Evolutionary conservation across 2,797 vertebrate species (phyloP).

Genomic region (Bovichtus diacanthus): DNA sequence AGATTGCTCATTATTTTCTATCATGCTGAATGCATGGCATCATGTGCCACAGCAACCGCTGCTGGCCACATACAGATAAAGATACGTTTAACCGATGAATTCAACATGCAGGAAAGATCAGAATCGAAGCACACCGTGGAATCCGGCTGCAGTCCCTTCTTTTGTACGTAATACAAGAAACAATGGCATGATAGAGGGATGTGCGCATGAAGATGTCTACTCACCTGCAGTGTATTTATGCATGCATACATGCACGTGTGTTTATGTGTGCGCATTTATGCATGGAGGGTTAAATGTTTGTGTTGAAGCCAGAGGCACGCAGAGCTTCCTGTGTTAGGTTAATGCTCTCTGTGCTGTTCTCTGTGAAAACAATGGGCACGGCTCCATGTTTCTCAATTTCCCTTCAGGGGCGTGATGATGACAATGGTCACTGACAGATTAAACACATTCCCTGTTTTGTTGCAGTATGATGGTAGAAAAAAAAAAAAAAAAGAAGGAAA

Average conservation of each 20-base stretch:
- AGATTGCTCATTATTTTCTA: slow-evolving; percentile 39
- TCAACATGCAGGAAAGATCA: slow-evolving; percentile 48
- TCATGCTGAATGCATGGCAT: slow-evolving; percentile 14
- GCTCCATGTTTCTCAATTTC: slow-evolving; percentile 51
- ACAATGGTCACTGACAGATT: slow-evolving; percentile 62
- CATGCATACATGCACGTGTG: slow-evolving; percentile 1
- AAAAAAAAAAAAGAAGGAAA: not conserved
- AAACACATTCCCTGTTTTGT: slow-evolving; percentile 52
- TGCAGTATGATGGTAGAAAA: slow-evolving; percentile 5
- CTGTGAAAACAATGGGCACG: slow-evolving; percentile 63
- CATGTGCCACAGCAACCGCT: slow-evolving; percentile 51
- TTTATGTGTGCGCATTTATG: not conserved
- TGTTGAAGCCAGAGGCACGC: slow-evolving; percentile 45
- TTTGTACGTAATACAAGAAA: slow-evolving; percentile 27
- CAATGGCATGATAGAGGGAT: slow-evolving; percentile 10
- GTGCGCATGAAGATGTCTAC: slow-evolving; percentile 18
- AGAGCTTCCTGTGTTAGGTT: slow-evolving; percentile 55
- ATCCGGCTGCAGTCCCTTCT: slow-evolving; percentile 14
- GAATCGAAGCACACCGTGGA: slow-evolving; percentile 50
- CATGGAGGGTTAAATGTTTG: slow-evolving; percentile 34
- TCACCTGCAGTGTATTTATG: slow-evolving; percentile 40
- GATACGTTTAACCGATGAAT: slow-evolving; percentile 65
- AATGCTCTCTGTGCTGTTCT: slow-evolving; percentile 33
- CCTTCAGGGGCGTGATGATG: slow-evolving; percentile 36
- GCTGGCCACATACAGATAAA: slow-evolving; percentile 45